phyloP scores from a whole-genome alignment of 2,888 invertebrate species.

The Eupithecia pulchellata region DNA sequence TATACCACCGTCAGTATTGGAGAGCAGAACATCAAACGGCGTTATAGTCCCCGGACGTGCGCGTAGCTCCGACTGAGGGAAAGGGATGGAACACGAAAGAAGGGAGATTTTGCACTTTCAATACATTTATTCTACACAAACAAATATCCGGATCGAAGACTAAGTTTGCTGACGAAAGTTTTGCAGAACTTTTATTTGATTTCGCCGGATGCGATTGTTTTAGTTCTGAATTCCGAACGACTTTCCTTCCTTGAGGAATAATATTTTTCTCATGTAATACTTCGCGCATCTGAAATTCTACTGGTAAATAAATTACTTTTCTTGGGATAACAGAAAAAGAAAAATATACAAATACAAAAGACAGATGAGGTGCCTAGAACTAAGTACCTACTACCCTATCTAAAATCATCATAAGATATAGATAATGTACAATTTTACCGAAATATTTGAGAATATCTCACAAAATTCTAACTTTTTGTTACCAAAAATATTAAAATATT shows the following conservation, averaged over 20 bases:
- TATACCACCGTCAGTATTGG: constrained; percentile 83
- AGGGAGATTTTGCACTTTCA: constrained; percentile 73
- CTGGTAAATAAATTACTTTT: background rate
- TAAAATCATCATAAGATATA: no score
- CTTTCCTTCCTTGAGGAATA: background rate
- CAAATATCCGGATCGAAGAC: constrained; percentile 70
- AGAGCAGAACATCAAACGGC: constrained; percentile 85
- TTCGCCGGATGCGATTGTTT: constrained; percentile 10
- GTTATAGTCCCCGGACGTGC: constrained; percentile 84
- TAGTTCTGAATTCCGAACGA: background rate
- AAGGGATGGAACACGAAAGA: constrained; percentile 67
- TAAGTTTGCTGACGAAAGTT: constrained; percentile 56
- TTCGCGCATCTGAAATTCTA: background rate
- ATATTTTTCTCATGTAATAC: background rate
- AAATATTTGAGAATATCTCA: no score
- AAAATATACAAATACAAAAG: no score
- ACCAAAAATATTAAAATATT: no score
- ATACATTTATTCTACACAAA: constrained; percentile 77
- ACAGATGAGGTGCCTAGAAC: no score
- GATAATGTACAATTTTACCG: no score
- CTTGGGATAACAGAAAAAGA: background rate
- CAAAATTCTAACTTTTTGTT: no score
- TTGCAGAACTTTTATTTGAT: constrained; percentile 50
- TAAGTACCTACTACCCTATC: background rate
- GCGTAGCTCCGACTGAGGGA: constrained; percentile 66